These are phyloP conservation scores for Zaprionus camerounensis DNA, from an alignment of 1,140 invertebrate species.

Conservation along the genomic window DNA sequence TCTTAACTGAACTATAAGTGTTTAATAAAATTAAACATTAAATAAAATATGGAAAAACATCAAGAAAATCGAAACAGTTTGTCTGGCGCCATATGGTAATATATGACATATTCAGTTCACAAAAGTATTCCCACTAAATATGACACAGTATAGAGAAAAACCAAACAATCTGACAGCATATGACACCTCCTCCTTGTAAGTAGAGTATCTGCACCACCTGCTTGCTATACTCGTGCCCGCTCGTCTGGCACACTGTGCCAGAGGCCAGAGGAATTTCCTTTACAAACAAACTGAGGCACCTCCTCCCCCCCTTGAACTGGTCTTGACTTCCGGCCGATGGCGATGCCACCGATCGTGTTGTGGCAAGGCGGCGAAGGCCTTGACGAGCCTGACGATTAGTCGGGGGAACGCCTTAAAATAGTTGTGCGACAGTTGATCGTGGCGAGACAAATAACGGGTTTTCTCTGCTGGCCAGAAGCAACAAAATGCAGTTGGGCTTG, in stretches of 20 bases:
- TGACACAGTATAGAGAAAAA: background rate
- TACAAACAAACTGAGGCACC: constrained; percentile 39
- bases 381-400: constrained; percentile 42
- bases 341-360: constrained; percentile 17
- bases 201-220: background rate
- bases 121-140: background rate
- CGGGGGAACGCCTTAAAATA: constrained; percentile 56
- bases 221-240: constrained; percentile 44
- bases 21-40: background rate
- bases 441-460: constrained; percentile 60
- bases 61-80: background rate
- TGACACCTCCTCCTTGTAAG: background rate
- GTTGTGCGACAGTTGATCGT: constrained; percentile 62
- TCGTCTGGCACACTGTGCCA: constrained; percentile 32
- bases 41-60: background rate
- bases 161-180: background rate
- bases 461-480: constrained; percentile 12
- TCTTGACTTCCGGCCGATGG: constrained; percentile 65
- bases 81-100: background rate
- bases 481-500: background rate
- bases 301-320: constrained; percentile 43
- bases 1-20: background rate
- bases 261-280: constrained; percentile 57
- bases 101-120: background rate
- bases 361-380: constrained; percentile 54